These are phyloP conservation scores for Acipenser transmontanus DNA, from an alignment of 2,797 vertebrate genomes.

Conservation along the genomic window DNA sequence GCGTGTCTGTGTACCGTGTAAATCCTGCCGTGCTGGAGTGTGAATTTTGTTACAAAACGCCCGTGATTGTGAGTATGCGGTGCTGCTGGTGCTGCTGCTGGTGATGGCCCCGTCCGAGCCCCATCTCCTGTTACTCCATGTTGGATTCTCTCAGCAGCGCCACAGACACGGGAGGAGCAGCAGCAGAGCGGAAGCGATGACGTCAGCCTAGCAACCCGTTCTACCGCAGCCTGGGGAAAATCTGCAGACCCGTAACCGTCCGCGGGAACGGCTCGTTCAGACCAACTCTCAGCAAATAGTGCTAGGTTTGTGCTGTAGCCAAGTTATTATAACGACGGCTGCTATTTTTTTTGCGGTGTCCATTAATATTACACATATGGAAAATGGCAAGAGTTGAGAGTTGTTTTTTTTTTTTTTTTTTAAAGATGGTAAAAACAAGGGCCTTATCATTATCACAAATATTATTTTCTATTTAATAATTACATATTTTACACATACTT, in stretches of 20 bases:
- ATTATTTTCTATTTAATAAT: no score
- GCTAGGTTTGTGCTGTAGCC: neutral
- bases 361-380: neutral
- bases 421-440: neutral
- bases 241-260: neutral
- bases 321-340: constrained; percentile 4
- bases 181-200: constrained; percentile 78
- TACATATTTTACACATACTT: no score
- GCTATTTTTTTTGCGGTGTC: neutral
- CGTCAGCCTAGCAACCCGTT: constrained; percentile 66
- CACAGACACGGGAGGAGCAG: constrained; percentile 47
- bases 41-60: constrained; percentile 36
- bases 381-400: no score
- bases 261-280: constrained; percentile 8
- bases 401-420: neutral
- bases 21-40: neutral
- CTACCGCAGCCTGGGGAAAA: constrained; percentile 4
- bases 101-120: constrained; percentile 89
- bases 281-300: neutral
- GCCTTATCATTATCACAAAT: no score
- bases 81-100: constrained; percentile 45
- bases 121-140: constrained; percentile 88
- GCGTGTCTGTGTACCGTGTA: constrained; percentile 6
- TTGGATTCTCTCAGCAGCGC: constrained; percentile 64
- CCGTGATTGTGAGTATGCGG: constrained; percentile 50